phyloP scores from a whole-genome alignment of 2,888 invertebrate species.

The Ennomos fuscantarius region DNA sequence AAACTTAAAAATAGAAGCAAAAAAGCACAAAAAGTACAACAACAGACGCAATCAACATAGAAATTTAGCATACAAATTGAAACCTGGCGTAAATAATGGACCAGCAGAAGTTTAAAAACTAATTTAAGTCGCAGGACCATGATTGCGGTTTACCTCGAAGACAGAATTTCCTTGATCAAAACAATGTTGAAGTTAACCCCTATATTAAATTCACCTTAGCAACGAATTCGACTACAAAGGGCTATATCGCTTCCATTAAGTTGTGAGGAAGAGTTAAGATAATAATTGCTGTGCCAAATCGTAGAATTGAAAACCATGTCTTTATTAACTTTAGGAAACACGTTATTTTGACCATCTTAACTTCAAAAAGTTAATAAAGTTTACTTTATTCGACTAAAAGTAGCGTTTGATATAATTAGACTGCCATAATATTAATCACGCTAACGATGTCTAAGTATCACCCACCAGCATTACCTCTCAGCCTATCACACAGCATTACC shows the following conservation, averaged over 20 bases:
- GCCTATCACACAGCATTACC: too few relatives aligned
- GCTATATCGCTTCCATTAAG: neutral
- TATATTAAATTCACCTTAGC: conserved; percentile 13
- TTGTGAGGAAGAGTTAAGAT: too few relatives aligned
- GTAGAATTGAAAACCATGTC: too few relatives aligned
- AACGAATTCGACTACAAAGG: conserved; percentile 8
- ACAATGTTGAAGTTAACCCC: conserved; percentile 19
- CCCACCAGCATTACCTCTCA: too few relatives aligned
- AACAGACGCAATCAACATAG: neutral
- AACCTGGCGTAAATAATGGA: conserved; percentile 1
- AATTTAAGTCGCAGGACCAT: conserved; percentile 27
- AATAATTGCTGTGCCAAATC: too few relatives aligned
- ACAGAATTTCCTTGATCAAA: conserved; percentile 25
- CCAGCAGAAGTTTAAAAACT: conserved; percentile 21
- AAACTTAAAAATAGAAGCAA: neutral
- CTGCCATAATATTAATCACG: too few relatives aligned
- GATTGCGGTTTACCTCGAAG: conserved; percentile 16
- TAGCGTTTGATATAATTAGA: too few relatives aligned
- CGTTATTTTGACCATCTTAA: too few relatives aligned
- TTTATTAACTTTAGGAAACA: too few relatives aligned
- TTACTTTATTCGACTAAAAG: too few relatives aligned
- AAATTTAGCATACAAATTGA: conserved; percentile 9
- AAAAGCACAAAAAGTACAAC: neutral
- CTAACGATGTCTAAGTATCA: too few relatives aligned
- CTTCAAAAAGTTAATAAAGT: too few relatives aligned